Percentiles rank a stretch among this genome's conserved stretches.
phyloP scores from a whole-genome alignment of 2,113 vertebrate genomes.

The Tringa solitaria region DNA sequence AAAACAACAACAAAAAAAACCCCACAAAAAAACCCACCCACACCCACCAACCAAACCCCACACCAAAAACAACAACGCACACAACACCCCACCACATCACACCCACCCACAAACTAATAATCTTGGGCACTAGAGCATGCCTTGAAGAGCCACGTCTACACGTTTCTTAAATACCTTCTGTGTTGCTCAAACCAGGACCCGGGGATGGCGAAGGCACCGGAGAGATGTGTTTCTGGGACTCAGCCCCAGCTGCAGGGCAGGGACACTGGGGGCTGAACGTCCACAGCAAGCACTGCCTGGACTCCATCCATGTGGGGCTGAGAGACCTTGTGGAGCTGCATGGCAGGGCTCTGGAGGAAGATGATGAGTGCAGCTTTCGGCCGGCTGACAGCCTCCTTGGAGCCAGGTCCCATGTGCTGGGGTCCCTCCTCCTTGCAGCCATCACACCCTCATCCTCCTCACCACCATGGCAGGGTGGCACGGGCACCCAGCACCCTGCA shows the following conservation, averaged over 20 bases:
- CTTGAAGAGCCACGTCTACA: too few relatives aligned
- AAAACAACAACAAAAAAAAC: too few relatives aligned
- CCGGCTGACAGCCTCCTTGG: fast-evolving
- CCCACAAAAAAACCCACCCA: too few relatives aligned
- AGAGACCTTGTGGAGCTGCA: background rate
- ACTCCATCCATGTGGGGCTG: fast-evolving
- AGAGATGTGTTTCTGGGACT: background rate
- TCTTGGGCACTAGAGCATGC: too few relatives aligned
- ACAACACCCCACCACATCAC: too few relatives aligned
- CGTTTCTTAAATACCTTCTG: too few relatives aligned
- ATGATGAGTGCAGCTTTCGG: fast-evolving
- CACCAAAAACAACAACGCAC: too few relatives aligned
- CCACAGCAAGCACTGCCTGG: fast-evolving
- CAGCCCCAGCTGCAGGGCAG: background rate
- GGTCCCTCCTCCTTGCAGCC: background rate
- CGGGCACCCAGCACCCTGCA: background rate
- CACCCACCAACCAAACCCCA: too few relatives aligned
- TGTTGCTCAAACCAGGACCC: background rate
- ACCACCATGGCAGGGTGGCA: fast-evolving
- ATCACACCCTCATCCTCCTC: background rate
- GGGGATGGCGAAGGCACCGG: background rate
- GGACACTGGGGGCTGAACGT: background rate
- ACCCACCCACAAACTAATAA: too few relatives aligned
- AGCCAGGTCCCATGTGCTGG: fast-evolving
- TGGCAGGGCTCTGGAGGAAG: background rate